A percentile compares a stretch with the other conserved stretches of the same genome.
Conservation (phyloP, 2,113 vertebrate species). For the Pelobates fuscus region DNA sequence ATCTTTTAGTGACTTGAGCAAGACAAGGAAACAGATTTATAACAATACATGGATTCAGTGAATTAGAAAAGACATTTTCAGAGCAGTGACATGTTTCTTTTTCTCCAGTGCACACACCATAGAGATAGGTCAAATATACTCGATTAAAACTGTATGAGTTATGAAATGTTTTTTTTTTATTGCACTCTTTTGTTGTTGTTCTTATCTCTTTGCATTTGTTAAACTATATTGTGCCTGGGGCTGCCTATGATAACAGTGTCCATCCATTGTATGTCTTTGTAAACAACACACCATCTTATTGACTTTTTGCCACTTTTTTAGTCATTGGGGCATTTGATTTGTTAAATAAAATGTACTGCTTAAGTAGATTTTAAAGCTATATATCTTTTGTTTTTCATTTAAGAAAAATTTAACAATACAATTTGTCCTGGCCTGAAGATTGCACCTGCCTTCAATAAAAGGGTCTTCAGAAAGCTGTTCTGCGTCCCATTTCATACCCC, state of each 20-base stretch:
- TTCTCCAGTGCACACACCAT: constrained; percentile 46
- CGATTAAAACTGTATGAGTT: constrained; percentile 49
- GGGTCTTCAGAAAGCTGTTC: too few relatives aligned
- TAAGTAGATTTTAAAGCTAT: too few relatives aligned
- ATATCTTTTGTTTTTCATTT: too few relatives aligned
- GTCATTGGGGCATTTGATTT: not conserved
- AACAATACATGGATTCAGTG: constrained; percentile 47
- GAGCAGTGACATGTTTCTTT: constrained; percentile 51
- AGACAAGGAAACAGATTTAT: constrained; percentile 50
- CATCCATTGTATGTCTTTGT: not conserved
- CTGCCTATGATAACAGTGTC: constrained; percentile 5
- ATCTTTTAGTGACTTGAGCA: constrained; percentile 51
- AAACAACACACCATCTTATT: not conserved
- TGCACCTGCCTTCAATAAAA: too few relatives aligned
- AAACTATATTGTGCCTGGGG: constrained; percentile 43
- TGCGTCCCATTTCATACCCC: too few relatives aligned
- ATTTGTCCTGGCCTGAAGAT: too few relatives aligned
- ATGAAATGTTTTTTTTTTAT: constrained; percentile 30
- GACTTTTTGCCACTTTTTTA: not conserved
- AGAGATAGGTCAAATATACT: constrained; percentile 42
- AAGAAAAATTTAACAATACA: too few relatives aligned
- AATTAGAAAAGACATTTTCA: constrained; percentile 52
- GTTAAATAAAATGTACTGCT: too few relatives aligned
- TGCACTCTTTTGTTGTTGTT: constrained; percentile 40
- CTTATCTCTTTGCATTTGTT: constrained; percentile 42